Evolutionary conservation across 2,888 invertebrate genomes (phyloP), one percentile per base, ranked within the genome.

Genomic region (Sinhomidia bicolor): DNA sequence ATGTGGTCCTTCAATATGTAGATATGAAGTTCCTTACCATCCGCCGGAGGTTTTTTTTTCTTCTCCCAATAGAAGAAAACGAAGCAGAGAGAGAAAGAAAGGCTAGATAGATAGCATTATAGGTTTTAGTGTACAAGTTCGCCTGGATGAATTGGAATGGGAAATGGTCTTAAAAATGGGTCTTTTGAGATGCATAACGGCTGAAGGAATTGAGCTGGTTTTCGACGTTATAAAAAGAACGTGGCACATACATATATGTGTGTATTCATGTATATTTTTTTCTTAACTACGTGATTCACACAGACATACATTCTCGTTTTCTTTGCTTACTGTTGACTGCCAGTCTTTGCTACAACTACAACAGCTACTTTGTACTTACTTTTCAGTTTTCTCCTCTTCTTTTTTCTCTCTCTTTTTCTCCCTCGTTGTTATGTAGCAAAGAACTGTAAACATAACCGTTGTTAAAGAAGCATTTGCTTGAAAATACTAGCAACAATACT

Each of bases 111-210:
- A 54, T 60, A 23, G 14, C 36, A 44, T 41, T 76, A 60, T 79
- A 76, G 76, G 76, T 47, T 76, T 54, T 76, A 47, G 74, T 36
- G 32, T 62, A 47, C 62, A 65, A 51, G 88, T 51, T 83, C 68
- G 79, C 76, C 76, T 83, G 54, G 83, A 84, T 88, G 83, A 88
- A 88, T 88, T 88, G 83, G 83, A 84, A 83, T 79, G 87, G 83
- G 83, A 84, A 88, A 88, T 88, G 83, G 83, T 83, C 88, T 88
- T 88, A 88, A 88, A 86, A 88, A 88, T 88, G 88, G 83, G 88
- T 79, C 88, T 88, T 88, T 88, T 88, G 88, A 88, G 88, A 88
- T 88, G 83, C 83, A 83, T 88, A 88, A 88, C 88, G 88, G 71
- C 88, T 83, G 79, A 68, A 88, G 79, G 83, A 88, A 88, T 83